Conservation (phyloP, 2,888 invertebrate genomes). For the Hoplodrina blanda region DNA sequence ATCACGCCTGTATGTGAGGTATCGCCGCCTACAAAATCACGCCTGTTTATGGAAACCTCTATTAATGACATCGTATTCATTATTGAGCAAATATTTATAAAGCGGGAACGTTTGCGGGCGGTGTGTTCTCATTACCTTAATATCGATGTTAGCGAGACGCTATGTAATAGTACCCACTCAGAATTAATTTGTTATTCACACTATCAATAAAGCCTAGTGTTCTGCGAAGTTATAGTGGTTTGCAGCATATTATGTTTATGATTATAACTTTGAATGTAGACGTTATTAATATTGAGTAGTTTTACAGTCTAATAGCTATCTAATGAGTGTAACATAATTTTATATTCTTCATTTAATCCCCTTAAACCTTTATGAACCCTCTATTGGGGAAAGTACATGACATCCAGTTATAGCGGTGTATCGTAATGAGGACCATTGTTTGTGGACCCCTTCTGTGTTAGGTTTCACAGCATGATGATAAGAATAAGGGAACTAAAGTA, state of each 20-base stretch:
- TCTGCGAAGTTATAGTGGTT: constrained; percentile 10
- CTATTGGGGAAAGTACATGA: not conserved
- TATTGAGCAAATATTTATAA: constrained; percentile 46
- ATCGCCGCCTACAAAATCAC: not conserved
- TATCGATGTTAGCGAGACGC: constrained; percentile 20
- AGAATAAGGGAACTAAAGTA: too few relatives aligned
- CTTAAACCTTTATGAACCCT: not conserved
- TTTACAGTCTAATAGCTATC: not conserved
- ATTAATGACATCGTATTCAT: constrained; percentile 43
- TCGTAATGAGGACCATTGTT: too few relatives aligned
- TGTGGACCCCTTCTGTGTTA: too few relatives aligned
- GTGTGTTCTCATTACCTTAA: constrained; percentile 37
- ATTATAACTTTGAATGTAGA: constrained; percentile 13
- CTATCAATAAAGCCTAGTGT: constrained; percentile 58
- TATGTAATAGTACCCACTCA: constrained; percentile 45
- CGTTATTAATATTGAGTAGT: not conserved
- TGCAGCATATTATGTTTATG: constrained; percentile 19
- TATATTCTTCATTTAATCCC: not conserved
- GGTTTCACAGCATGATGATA: too few relatives aligned
- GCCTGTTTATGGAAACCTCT: constrained; percentile 4
- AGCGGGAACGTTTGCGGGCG: constrained; percentile 25
- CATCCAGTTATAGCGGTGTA: too few relatives aligned
- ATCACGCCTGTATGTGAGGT: not conserved
- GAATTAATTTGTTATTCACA: constrained; percentile 48
- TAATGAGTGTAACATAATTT: not conserved